Conservation (phyloP, 2,888 invertebrate genomes). For the Pedicia rivosa region DNA sequence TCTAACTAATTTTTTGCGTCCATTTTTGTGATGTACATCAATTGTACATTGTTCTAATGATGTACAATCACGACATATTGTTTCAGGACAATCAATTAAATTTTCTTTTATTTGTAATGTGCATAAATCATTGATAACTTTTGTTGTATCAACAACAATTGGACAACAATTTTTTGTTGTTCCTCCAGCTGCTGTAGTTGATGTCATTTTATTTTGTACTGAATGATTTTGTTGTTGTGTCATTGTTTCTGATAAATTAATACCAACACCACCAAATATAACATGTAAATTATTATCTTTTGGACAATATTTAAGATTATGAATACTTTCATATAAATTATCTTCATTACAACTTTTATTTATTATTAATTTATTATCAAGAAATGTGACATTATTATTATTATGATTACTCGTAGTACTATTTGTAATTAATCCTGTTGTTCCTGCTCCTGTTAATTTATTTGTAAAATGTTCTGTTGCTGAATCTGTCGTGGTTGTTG, state of each 20-base stretch:
- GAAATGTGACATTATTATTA: not conserved
- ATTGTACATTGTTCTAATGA: constrained; percentile 27
- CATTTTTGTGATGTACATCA: constrained; percentile 1
- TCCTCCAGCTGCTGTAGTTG: not conserved
- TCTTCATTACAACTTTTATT: constrained; percentile 15
- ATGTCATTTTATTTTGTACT: too few species aligned
- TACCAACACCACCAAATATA: too few species aligned
- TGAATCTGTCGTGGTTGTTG: constrained; percentile 12
- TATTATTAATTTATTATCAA: too few species aligned
- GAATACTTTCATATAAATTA: constrained; percentile 27
- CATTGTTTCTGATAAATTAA: constrained; percentile 5
- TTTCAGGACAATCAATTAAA: too few species aligned
- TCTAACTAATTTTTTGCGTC: constrained; percentile 27
- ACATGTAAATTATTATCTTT: constrained; percentile 12
- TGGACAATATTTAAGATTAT: constrained; percentile 24
- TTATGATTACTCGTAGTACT: not conserved
- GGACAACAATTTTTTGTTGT: constrained; percentile 4
- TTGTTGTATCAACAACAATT: not conserved
- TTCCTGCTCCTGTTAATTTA: not conserved
- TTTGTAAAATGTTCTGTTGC: constrained; percentile 2
- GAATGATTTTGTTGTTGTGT: constrained; percentile 1
- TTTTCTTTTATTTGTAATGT: constrained; percentile 3
- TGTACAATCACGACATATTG: constrained; percentile 3
- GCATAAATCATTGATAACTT: not conserved
- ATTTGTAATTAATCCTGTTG: not conserved